Conservation (phyloP, 1,140 invertebrate species). For the Sitobion miscanthi region DNA sequence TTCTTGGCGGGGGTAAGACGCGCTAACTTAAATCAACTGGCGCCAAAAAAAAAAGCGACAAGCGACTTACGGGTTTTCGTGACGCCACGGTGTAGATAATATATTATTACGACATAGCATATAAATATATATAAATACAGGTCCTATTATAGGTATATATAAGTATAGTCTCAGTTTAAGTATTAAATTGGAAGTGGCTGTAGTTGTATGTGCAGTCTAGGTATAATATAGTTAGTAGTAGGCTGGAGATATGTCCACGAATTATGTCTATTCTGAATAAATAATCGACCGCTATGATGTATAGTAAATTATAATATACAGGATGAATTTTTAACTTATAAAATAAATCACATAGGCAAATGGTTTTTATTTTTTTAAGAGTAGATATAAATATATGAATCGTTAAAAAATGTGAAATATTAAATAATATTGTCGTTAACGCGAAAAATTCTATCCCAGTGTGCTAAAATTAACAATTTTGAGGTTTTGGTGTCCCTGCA, state of each 20-base stretch:
- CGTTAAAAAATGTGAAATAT: neutral
- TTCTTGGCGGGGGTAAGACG: neutral
- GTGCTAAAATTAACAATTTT: too few relatives aligned
- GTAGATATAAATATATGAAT: neutral
- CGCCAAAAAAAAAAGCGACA: conserved; percentile 40
- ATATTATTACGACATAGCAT: neutral
- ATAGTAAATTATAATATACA: neutral
- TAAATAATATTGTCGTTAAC: neutral
- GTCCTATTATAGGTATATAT: neutral
- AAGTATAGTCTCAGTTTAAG: neutral
- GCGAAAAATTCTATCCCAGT: too few relatives aligned
- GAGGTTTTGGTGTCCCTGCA: too few relatives aligned
- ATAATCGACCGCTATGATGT: neutral
- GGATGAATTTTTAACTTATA: neutral
- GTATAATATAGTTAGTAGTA: neutral
- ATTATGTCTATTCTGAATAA: conserved; percentile 24
- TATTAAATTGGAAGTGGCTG: neutral
- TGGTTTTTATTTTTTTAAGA: neutral
- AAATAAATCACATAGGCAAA: neutral
- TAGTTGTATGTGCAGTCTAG: neutral
- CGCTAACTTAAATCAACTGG: neutral
- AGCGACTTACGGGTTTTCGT: conserved; percentile 23
- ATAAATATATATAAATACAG: neutral
- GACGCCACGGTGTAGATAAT: neutral
- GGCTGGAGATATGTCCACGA: neutral